A percentile compares a stretch with the other conserved stretches of the same genome.
These are phyloP conservation scores for Steinernema hermaphroditum DNA, from an alignment of 2,888 invertebrate genomes.

Conservation along the genomic window DNA sequence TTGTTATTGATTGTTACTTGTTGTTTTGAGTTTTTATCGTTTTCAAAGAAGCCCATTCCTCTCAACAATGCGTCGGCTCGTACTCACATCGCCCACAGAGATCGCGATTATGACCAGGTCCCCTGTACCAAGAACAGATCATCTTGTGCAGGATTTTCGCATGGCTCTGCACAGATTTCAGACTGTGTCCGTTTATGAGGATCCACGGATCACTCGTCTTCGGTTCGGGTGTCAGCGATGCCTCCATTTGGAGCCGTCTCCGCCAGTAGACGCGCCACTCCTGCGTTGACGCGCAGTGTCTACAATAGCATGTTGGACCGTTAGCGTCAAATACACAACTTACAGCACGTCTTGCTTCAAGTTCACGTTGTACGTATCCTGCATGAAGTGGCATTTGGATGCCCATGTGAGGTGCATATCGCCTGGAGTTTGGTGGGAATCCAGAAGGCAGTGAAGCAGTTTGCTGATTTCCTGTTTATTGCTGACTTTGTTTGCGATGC, in stretches of 20 bases:
- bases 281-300: conserved; percentile 34
- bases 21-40: not conserved
- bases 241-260: conserved; percentile 25
- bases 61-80: conserved; percentile 45
- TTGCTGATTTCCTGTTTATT: conserved; percentile 31
- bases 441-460: conserved; percentile 36
- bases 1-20: not conserved
- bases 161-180: conserved; percentile 41
- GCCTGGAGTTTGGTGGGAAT: conserved; percentile 29
- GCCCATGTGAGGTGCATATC: conserved; percentile 36
- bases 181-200: conserved; percentile 40
- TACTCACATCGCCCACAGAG: conserved; percentile 47
- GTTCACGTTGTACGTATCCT: not conserved
- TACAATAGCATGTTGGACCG: not conserved
- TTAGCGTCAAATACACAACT: conserved; percentile 22
- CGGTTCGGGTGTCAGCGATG: conserved; percentile 39
- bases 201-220: conserved; percentile 41
- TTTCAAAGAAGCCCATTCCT: not conserved
- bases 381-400: conserved; percentile 33
- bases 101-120: conserved; percentile 43
- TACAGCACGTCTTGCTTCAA: conserved; percentile 39
- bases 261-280: conserved; percentile 35
- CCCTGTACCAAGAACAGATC: conserved; percentile 49
- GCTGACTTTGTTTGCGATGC: conserved; percentile 30
- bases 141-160: conserved; percentile 39